phyloP scores from a whole-genome alignment of 2,888 invertebrate genomes.

The Drosophila histrio region DNA sequence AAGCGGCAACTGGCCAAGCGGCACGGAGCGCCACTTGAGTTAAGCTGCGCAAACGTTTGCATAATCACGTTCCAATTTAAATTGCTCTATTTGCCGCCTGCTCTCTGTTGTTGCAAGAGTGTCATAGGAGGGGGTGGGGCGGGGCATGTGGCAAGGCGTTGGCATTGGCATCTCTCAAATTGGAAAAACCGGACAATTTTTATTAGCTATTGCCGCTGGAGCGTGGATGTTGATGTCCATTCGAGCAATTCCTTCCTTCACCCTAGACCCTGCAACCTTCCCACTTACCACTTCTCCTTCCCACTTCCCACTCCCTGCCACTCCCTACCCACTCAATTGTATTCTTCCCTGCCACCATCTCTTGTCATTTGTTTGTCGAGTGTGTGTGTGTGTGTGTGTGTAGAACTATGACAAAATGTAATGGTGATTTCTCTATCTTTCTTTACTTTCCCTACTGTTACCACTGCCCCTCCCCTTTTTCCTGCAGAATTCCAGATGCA shows the following conservation, averaged over 20 bases:
- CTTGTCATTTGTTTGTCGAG: slow-evolving; percentile 10
- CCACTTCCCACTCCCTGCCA: not conserved
- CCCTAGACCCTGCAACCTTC: too few relatives aligned
- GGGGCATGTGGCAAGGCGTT: slow-evolving; percentile 12
- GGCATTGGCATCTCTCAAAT: slow-evolving; percentile 47
- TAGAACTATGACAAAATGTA: slow-evolving; percentile 34
- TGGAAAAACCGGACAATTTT: slow-evolving; percentile 70
- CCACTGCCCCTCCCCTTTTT: not conserved
- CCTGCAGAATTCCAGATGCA: slow-evolving; percentile 16
- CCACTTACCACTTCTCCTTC: not conserved
- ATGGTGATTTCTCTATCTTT: slow-evolving; percentile 42
- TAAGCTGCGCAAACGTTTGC: slow-evolving; percentile 83
- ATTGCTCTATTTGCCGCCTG: slow-evolving; percentile 72
- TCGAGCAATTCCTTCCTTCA: too few relatives aligned
- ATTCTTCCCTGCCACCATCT: not conserved
- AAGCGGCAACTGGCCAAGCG: slow-evolving; percentile 70
- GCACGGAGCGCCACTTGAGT: slow-evolving; percentile 80
- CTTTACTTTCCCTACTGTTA: not conserved
- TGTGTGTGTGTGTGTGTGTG: too few relatives aligned
- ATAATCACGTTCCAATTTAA: slow-evolving; percentile 81
- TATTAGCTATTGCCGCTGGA: slow-evolving; percentile 59
- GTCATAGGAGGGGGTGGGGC: not conserved
- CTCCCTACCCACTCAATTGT: not conserved
- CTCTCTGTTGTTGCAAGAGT: not conserved
- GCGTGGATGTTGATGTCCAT: slow-evolving; percentile 45